phyloP scores from a whole-genome alignment of 2,113 vertebrate genomes.

The Mystacornis crossleyi region DNA sequence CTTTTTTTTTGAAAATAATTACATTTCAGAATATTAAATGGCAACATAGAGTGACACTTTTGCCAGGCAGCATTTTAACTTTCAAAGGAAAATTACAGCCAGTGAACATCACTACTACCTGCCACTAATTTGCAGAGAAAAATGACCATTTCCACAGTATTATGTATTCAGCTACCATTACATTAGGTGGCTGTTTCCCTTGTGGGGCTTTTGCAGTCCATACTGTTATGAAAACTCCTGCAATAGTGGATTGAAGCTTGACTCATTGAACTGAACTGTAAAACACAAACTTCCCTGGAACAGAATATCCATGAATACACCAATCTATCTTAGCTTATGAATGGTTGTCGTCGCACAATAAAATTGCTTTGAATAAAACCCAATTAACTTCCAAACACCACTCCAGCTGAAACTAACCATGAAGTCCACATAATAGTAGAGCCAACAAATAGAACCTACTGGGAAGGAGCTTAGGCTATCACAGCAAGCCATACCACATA shows the following conservation, averaged over 20 bases:
- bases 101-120: neutral
- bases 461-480: neutral
- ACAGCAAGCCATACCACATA: neutral
- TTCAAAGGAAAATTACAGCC: neutral
- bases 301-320: neutral
- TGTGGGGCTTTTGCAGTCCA: neutral
- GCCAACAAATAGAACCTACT: neutral
- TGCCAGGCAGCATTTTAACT: neutral
- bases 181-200: neutral
- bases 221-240: neutral
- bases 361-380: neutral
- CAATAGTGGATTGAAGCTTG: neutral
- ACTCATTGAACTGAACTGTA: neutral
- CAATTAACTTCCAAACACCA: neutral
- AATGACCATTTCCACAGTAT: neutral
- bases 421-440: neutral
- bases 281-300: neutral
- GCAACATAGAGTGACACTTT: neutral
- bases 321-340: neutral
- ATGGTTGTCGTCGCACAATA: neutral
- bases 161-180: neutral
- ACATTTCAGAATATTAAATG: neutral
- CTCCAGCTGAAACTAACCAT: neutral
- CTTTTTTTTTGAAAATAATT: neutral
- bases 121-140: neutral